Evolutionary conservation across 2,888 invertebrate genomes (phyloP), one percentile per base, ranked within the genome.

Genomic region (Tachina grossa): DNA sequence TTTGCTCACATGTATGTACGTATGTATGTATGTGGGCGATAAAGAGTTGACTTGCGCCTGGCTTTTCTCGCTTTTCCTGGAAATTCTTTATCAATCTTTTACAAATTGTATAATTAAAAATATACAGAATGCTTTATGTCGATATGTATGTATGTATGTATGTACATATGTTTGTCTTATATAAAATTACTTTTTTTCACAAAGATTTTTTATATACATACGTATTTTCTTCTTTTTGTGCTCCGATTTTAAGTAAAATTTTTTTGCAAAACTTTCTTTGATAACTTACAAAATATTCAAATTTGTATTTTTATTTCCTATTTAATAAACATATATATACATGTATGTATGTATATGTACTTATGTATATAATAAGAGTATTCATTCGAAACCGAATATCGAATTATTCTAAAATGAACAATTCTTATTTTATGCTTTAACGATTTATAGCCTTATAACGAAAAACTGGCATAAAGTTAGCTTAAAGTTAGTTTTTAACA

Each of bases 31-130:
- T 31, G 31, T 16, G 14, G 8, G 57, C 39, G 53, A 47, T n/a
- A 49, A 57, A 55, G 31, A 31, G 66, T 51, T 22, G 74, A 68
- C 81, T 19, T 81, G 81, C 81, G 81, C 81, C 31, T 61, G 19
- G 6, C 10, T 43, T 9, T 43, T 59, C 47, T 72, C 43, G 14
- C 9, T 61, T 57, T 41, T 71, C 16, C n/a, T 16, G 9, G 1
- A 39, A 55, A 55, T 57, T 72, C 39, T 51, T 72, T 51, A 0
- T 11, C 11, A 68, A 31, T 43, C 51, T 59, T 71, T 19, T 53
- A 11, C 14, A 1, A 76, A 66, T 14, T 47, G 45, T 65, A 43
- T 43, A 9, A 53, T 31, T 31, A 53, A 16, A 53, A 53, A n/a
- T 39, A 57, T 8, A 9, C 9, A 16, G 13, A 4, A 65, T 47